Percentiles rank a stretch among this genome's conserved stretches.
Conservation (phyloP, 2,797 vertebrate species). For the Crenuchus spilurus region DNA sequence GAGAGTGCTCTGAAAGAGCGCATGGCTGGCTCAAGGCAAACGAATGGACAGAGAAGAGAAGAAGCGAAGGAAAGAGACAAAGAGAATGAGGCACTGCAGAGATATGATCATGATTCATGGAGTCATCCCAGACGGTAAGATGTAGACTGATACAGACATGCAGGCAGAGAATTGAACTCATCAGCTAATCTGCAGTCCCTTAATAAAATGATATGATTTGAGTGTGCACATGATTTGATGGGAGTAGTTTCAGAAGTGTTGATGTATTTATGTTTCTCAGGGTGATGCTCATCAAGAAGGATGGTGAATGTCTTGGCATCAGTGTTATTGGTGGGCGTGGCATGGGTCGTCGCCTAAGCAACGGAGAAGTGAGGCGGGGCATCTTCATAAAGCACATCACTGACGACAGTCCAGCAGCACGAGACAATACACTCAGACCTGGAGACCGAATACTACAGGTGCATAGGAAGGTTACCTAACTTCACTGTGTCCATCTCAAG, state of each 20-base stretch:
- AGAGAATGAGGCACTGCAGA: slow-evolving; percentile 11
- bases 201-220: not conserved
- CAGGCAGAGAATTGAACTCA: not conserved
- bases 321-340: slow-evolving; percentile 95
- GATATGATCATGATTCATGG: slow-evolving; percentile 31
- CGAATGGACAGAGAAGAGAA: slow-evolving; percentile 17
- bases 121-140: slow-evolving; percentile 49
- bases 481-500: slow-evolving; percentile 39
- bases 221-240: not conserved
- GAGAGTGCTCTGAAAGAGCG: not conserved
- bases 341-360: slow-evolving; percentile 93
- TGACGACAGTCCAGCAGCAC: slow-evolving; percentile 91
- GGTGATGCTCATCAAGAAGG: slow-evolving; percentile 85
- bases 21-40: not conserved
- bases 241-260: slow-evolving; percentile 2
- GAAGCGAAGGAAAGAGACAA: slow-evolving; percentile 3
- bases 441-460: slow-evolving; percentile 96
- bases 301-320: slow-evolving; percentile 90
- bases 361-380: slow-evolving; percentile 94
- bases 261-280: slow-evolving; percentile 68
- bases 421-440: slow-evolving; percentile 86
- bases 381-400: slow-evolving; percentile 96
- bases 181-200: not conserved
- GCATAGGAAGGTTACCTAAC: slow-evolving; percentile 18
- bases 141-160: slow-evolving; percentile 39